These are phyloP conservation scores for Papilio polytes DNA, from an alignment of 1,140 invertebrate genomes.

Conservation along the genomic window DNA sequence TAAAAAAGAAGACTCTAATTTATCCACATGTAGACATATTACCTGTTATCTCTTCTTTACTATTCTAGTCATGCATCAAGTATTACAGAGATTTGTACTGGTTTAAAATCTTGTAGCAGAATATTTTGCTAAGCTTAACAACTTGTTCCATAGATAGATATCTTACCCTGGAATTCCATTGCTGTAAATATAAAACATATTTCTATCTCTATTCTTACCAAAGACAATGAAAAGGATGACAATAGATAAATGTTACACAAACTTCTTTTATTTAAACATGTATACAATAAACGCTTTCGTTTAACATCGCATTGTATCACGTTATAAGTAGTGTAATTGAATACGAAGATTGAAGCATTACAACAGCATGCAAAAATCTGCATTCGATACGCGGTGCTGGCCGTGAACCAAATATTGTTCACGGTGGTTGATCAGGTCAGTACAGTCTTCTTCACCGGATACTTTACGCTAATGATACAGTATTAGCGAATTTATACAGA, in stretches of 20 bases:
- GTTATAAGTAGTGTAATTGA: background rate
- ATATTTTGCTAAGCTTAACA: background rate
- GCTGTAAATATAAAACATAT: background rate
- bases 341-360: background rate
- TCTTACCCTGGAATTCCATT: background rate
- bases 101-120: background rate
- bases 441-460: slow-evolving; percentile 48
- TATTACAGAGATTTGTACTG: background rate
- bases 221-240: background rate
- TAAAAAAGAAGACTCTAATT: too few relatives aligned
- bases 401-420: slow-evolving; percentile 75
- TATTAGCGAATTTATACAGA: slow-evolving; percentile 62
- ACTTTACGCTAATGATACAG: slow-evolving; percentile 57
- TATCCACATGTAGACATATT: too few relatives aligned
- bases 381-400: slow-evolving; percentile 45
- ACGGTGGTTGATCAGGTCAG: slow-evolving; percentile 55
- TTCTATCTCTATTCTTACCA: background rate
- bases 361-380: slow-evolving; percentile 12
- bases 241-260: background rate
- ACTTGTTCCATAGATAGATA: background rate
- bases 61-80: background rate
- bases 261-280: background rate
- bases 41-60: background rate
- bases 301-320: background rate
- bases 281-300: background rate